Evolutionary conservation across 2,797 vertebrate species (phyloP).

Genomic region (Anguilla anguilla): DNA sequence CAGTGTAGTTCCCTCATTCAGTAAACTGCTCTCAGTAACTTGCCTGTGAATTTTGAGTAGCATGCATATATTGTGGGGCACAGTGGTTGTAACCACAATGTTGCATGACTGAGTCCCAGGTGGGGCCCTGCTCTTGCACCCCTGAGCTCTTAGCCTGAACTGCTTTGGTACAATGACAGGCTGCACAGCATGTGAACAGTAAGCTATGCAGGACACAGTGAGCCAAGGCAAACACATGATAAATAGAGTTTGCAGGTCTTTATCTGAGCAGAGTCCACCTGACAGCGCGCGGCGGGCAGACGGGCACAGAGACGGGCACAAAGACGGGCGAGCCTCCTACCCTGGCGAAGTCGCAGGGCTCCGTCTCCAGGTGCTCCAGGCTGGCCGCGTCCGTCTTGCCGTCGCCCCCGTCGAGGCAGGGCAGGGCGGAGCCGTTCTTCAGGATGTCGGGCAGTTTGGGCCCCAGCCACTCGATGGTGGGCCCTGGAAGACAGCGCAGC

Average conservation of each 20-base stretch:
- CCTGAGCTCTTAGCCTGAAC: background rate
- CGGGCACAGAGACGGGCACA: background rate
- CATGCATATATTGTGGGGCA: background rate
- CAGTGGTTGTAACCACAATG: background rate
- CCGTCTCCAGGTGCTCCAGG: constrained; percentile 76
- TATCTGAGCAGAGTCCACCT: background rate
- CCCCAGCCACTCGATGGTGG: constrained; percentile 94
- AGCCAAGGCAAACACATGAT: background rate
- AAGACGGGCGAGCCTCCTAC: constrained; percentile 71
- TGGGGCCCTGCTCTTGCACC: background rate
- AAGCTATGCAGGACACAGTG: background rate
- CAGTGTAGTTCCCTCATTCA: background rate
- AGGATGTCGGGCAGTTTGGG: constrained; percentile 90
- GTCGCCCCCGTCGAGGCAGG: constrained; percentile 75
- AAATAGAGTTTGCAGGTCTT: background rate
- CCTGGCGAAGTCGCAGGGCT: constrained; percentile 80
- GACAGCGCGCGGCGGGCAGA: background rate
- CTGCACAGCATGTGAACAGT: background rate
- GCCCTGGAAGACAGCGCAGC: constrained; percentile 80
- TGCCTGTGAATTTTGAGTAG: background rate
- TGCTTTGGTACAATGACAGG: background rate
- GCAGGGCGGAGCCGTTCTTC: constrained; percentile 86
- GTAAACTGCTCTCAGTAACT: background rate
- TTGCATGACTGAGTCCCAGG: background rate
- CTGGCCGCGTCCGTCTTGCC: constrained; percentile 70